phyloP scores from a whole-genome alignment of 2,113 vertebrate species.

The Epinephelus lanceolatus region DNA sequence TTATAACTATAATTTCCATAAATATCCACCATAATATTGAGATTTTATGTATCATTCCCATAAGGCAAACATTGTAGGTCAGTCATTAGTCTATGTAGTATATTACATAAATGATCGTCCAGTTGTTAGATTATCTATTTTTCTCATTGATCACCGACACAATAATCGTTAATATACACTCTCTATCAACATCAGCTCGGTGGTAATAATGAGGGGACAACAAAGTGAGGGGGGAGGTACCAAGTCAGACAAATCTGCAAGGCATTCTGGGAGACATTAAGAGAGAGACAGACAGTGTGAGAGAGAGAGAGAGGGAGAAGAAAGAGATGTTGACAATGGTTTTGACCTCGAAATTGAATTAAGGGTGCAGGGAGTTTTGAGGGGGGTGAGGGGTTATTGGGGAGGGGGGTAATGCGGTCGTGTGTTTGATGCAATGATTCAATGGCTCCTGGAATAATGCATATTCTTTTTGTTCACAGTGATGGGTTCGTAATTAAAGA shows the following conservation, averaged over 20 bases:
- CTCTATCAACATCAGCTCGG: constrained; percentile 65
- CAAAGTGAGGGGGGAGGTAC: constrained; percentile 50
- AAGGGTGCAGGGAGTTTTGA: constrained; percentile 15
- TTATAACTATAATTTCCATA: constrained; percentile 65
- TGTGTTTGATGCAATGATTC: constrained; percentile 79
- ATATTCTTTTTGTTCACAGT: constrained; percentile 89
- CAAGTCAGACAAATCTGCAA: constrained; percentile 74
- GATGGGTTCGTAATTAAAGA: constrained; percentile 89
- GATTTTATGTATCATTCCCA: constrained; percentile 72
- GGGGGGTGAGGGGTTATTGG: background rate
- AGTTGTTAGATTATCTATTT: constrained; percentile 73
- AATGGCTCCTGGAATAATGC: constrained; percentile 89
- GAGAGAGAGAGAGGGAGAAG: constrained; percentile 41
- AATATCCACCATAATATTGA: constrained; percentile 67
- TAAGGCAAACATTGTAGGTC: constrained; percentile 81
- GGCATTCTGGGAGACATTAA: constrained; percentile 69
- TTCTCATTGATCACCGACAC: constrained; percentile 68
- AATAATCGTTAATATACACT: constrained; percentile 75
- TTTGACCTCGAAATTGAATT: constrained; percentile 54
- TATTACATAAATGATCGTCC: constrained; percentile 72
- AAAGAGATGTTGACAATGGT: constrained; percentile 45
- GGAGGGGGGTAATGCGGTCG: background rate
- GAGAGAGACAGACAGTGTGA: constrained; percentile 37
- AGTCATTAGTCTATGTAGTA: constrained; percentile 75
- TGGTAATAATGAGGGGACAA: constrained; percentile 54